Percentiles rank a stretch among this genome's conserved stretches.
Evolutionary conservation across 2,888 invertebrate species (phyloP).

Genomic region (Hirtodrosophila confusa): DNA sequence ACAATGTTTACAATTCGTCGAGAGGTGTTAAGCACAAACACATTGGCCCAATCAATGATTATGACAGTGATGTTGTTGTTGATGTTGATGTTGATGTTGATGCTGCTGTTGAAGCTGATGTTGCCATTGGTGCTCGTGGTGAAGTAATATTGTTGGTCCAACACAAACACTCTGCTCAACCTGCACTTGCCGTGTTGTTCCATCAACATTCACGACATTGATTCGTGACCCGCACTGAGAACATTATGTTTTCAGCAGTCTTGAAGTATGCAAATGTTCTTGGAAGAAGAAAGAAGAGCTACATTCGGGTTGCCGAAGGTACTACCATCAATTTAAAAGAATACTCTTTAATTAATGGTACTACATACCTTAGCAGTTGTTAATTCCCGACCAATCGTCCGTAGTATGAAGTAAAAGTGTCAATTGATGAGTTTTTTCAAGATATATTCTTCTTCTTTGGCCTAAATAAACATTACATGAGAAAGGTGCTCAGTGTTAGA

Average conservation of each 20-base stretch:
- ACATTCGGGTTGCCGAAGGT: no score
- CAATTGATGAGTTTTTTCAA: no score
- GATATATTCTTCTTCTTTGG: no score
- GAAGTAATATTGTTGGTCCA: constrained; percentile 17
- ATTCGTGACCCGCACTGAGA: not conserved
- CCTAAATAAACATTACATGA: no score
- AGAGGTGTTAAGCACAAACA: constrained; percentile 28
- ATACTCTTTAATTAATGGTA: no score
- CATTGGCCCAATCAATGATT: constrained; percentile 22
- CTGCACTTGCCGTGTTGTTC: not conserved
- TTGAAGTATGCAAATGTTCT: constrained; percentile 19
- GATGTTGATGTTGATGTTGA: no score
- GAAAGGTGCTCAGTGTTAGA: no score
- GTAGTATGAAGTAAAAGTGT: no score
- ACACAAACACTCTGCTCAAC: constrained; percentile 13
- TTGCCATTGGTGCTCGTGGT: constrained; percentile 10
- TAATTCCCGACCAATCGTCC: no score
- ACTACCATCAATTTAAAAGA: no score
- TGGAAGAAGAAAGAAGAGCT: no score
- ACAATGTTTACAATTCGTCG: constrained; percentile 25
- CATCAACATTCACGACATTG: constrained; percentile 1
- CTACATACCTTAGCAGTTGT: no score
- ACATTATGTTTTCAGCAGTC: not conserved
- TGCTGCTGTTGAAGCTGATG: constrained; percentile 10
- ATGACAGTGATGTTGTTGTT: constrained; percentile 3